Base-by-base conservation (phyloP, 2,113 vertebrate species). In the Thymallus thymallus region DNA sequence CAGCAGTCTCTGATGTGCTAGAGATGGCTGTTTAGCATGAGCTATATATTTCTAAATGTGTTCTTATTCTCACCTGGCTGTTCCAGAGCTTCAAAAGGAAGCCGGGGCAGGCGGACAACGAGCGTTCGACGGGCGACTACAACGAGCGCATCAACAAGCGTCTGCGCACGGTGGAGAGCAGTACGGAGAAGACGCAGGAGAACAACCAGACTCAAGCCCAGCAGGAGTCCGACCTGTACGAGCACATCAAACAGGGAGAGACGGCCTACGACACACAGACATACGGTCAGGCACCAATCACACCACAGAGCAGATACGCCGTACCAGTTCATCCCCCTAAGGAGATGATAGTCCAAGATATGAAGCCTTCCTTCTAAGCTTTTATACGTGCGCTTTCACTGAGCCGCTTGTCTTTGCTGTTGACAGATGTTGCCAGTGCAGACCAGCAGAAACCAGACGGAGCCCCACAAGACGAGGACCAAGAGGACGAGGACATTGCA, bases 71-170 rank as follows among this genome's bases (percentile, higher is more conserved):
- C 13, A 5, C 32, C 32, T 20, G 9, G 1, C 18, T 72, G 60
- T 79, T 75, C 22, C 89, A 98, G 97, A 97, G 95, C 88, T 96
- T 95, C 85, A 99, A 99, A 84, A 93, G 98, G 75, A 99, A 98
- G 82, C 98, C 97, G 0, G 98, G 98, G 0, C 93, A 89, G 30
- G 95, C 95, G 0, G 94, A 98, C 88, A 95, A 96, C 0, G 94
- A 98, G 71, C 95, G 96, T 1, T 93, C 94, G 0, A 81, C 93
- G 9, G 97, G 97, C 0, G 95, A 98, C 80, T 86, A 94, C 84
- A 97, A 71, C 0, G 95, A 98, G 6, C 92, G 1, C 0, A 60
- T 96, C 23, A 95, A 94, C 72, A 99, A 99, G 84, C 92, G 97
- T 0, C 74, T 99, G 79, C 93, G 92, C 24, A 98, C 94, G 0